A percentile compares a stretch with the other conserved stretches of the same genome.
These are phyloP conservation scores for Caenorhabditis briggsae DNA, from an alignment of 1,140 invertebrate species.

Conservation along the genomic window DNA sequence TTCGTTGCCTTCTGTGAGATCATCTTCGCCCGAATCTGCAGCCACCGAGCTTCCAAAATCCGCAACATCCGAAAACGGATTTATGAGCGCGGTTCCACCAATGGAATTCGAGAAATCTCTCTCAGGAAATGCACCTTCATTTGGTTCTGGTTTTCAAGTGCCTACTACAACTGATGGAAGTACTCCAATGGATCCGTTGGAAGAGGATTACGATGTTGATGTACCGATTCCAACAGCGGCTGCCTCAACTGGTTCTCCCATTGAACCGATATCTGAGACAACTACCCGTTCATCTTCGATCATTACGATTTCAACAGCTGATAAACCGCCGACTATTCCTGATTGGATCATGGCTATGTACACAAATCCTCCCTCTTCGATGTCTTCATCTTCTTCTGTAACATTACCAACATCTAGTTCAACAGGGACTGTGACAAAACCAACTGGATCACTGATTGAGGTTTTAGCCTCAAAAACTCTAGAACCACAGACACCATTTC, in stretches of 20 bases:
- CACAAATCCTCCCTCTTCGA: neutral
- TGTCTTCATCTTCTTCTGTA: neutral
- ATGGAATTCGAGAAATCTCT: neutral
- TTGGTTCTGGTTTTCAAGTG: slow-evolving; percentile 14
- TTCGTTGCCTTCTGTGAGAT: neutral
- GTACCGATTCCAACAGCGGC: neutral
- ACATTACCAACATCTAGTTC: neutral
- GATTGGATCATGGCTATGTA: slow-evolving; percentile 43
- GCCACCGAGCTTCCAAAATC: neutral
- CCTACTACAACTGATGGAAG: slow-evolving; percentile 24
- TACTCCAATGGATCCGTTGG: slow-evolving; percentile 22
- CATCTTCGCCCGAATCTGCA: neutral
- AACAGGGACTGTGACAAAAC: neutral
- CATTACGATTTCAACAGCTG: neutral
- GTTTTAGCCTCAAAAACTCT: neutral
- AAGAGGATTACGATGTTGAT: slow-evolving; percentile 28
- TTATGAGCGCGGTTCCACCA: slow-evolving; percentile 14
- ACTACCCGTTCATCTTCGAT: neutral
- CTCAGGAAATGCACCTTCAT: neutral
- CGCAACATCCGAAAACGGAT: slow-evolving; percentile 2
- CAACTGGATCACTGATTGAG: neutral
- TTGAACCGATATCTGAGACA: neutral
- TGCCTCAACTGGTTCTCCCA: slow-evolving; percentile 5
- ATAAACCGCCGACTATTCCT: slow-evolving; percentile 25
- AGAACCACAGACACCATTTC: neutral